Evolutionary conservation across 2,797 vertebrate genomes (phyloP).

Genomic region (Gymnoscopelus microlampas): DNA sequence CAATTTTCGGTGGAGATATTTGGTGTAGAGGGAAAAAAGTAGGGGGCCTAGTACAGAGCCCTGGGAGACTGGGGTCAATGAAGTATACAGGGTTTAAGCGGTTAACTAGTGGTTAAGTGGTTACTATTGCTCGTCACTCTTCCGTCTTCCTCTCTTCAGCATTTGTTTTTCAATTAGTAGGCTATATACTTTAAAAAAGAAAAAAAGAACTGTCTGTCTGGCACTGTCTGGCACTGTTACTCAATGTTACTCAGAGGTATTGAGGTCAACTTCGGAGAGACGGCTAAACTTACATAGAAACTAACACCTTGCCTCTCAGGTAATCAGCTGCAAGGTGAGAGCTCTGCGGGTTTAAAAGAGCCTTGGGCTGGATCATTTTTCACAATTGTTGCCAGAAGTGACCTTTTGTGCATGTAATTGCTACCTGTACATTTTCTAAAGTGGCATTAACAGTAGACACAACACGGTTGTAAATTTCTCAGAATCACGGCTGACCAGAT

Average conservation of each 20-base stretch:
- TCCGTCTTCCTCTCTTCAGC: slow-evolving; percentile 30
- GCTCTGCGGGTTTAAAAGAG: slow-evolving; percentile 2
- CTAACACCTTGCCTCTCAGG: slow-evolving; percentile 55
- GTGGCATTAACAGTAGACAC: slow-evolving; percentile 12
- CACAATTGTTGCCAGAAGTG: slow-evolving; percentile 7
- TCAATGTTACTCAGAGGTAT: slow-evolving; percentile 40
- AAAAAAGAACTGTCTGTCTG: background rate
- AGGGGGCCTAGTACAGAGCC: too few species aligned
- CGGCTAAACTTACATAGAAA: slow-evolving; percentile 65
- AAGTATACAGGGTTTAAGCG: too few species aligned
- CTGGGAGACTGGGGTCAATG: too few species aligned
- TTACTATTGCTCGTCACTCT: slow-evolving; percentile 22
- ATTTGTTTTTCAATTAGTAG: slow-evolving; percentile 4
- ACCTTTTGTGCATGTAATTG: slow-evolving; percentile 17
- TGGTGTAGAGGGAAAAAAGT: too few species aligned
- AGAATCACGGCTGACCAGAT: slow-evolving; percentile 25
- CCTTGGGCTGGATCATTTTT: slow-evolving; percentile 13
- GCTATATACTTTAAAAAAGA: background rate
- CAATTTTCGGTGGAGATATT: too few species aligned
- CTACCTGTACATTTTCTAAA: slow-evolving; percentile 15
- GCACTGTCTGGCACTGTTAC: slow-evolving; percentile 6
- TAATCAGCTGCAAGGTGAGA: slow-evolving; percentile 53
- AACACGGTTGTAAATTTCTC: slow-evolving; percentile 5
- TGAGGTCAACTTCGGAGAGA: slow-evolving; percentile 38
- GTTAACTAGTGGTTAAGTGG: too few species aligned